A percentile compares a stretch with the other conserved stretches of the same genome.
These are phyloP conservation scores for Mionectes macconnelli DNA, from an alignment of 2,113 vertebrate species.

Conservation along the genomic window DNA sequence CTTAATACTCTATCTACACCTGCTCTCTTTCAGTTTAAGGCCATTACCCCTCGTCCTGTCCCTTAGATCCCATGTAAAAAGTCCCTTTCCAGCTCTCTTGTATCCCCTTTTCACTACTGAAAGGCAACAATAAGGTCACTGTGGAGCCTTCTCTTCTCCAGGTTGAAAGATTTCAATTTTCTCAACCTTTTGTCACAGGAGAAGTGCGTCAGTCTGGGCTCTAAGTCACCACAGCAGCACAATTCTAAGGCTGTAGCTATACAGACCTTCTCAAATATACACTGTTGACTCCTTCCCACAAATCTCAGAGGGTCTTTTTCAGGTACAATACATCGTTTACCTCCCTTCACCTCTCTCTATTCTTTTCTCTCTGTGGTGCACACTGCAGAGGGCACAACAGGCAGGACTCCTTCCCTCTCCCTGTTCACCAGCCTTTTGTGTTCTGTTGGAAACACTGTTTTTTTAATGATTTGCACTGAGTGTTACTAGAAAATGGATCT, in stretches of 20 bases:
- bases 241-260: not conserved
- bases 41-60: not conserved
- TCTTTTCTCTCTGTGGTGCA: not conserved
- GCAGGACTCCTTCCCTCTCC: not conserved
- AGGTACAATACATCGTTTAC: not conserved
- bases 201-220: not conserved
- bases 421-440: not conserved
- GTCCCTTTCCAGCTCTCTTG: not conserved
- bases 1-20: not conserved
- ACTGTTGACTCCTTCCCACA: not conserved
- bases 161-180: not conserved
- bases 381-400: not conserved
- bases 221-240: not conserved
- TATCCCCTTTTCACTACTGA: too few relatives aligned
- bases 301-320: not conserved
- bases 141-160: not conserved
- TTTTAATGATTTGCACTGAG: not conserved
- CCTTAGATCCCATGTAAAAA: too few relatives aligned
- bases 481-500: not conserved
- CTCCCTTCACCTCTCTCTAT: not conserved
- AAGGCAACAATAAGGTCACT: not conserved
- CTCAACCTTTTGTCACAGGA: not conserved
- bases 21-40: not conserved
- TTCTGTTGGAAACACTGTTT: not conserved
- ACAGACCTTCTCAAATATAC: not conserved